Percentiles rank a stretch among this genome's conserved stretches.
Evolutionary conservation across 2,888 invertebrate species (phyloP).

Genomic region (Serripes groenlandicus): DNA sequence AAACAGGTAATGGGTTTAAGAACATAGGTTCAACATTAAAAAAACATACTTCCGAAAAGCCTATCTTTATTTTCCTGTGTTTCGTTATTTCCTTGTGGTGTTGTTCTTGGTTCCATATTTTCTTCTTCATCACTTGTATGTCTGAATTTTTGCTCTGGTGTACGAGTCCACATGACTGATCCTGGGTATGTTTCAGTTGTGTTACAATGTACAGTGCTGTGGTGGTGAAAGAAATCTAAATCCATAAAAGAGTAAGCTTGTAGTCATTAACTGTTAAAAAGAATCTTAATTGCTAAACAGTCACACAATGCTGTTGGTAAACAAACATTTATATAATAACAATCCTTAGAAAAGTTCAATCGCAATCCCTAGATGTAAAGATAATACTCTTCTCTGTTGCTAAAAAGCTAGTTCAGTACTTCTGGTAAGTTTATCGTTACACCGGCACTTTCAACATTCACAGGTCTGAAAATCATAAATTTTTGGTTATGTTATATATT

Average conservation of each 20-base stretch:
- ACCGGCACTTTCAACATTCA: too few species aligned
- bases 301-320: too few species aligned
- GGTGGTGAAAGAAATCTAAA: neutral
- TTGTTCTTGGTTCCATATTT: neutral
- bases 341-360: too few species aligned
- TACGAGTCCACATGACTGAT: slow-evolving; percentile 24
- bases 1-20: neutral
- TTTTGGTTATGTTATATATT: too few species aligned
- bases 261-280: too few species aligned
- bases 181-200: neutral
- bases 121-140: slow-evolving; percentile 20
- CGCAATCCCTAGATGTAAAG: too few species aligned
- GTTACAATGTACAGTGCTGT: neutral
- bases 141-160: slow-evolving; percentile 10
- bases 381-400: too few species aligned
- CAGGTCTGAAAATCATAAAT: too few species aligned
- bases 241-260: neutral
- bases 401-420: too few species aligned
- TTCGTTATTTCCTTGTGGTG: neutral
- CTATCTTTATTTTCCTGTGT: slow-evolving; percentile 8
- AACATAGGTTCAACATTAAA: neutral
- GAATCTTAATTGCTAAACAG: too few species aligned
- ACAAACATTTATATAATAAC: too few species aligned
- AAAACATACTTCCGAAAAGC: neutral
- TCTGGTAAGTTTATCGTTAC: too few species aligned